Conservation (phyloP, 2,113 vertebrate genomes). For the Stegastes partitus region DNA sequence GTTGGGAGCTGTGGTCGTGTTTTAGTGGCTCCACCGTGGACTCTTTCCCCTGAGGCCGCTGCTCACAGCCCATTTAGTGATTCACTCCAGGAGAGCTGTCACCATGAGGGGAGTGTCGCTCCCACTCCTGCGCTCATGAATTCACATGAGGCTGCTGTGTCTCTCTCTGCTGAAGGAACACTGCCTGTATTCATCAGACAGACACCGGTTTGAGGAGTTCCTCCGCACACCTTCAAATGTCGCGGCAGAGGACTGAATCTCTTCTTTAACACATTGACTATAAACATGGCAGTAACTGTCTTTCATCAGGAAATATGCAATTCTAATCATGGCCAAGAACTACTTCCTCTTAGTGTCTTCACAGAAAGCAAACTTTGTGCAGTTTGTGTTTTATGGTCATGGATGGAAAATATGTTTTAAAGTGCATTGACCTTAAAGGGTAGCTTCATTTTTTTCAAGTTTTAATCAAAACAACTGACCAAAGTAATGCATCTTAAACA, state of each 20-base stretch:
- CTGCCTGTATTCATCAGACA: slow-evolving; percentile 42
- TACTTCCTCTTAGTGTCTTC: no score
- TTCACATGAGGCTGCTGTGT: slow-evolving; percentile 59
- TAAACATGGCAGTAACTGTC: slow-evolving; percentile 6
- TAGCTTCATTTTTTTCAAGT: no score
- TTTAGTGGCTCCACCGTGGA: slow-evolving; percentile 22
- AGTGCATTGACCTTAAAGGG: no score
- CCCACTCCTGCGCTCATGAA: slow-evolving; percentile 57
- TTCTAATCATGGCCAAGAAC: neutral
- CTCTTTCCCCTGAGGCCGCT: slow-evolving; percentile 1
- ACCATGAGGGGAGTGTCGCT: slow-evolving; percentile 37
- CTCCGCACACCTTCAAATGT: slow-evolving; percentile 20
- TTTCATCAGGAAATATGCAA: neutral
- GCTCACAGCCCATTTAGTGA: slow-evolving; percentile 57
- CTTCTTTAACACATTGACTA: neutral
- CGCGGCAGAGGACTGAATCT: neutral
- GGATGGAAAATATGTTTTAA: no score
- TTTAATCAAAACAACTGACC: no score
- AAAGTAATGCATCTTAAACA: no score
- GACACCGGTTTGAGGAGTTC: slow-evolving; percentile 25
- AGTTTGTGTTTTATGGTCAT: no score
- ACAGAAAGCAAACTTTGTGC: no score
- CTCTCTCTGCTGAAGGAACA: slow-evolving; percentile 27
- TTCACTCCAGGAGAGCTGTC: slow-evolving; percentile 68
- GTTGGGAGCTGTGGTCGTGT: slow-evolving; percentile 24